A percentile compares a stretch with the other conserved stretches of the same genome.
These are phyloP conservation scores for Sialia sialis DNA, from an alignment of 2,113 vertebrate species.

Conservation along the genomic window DNA sequence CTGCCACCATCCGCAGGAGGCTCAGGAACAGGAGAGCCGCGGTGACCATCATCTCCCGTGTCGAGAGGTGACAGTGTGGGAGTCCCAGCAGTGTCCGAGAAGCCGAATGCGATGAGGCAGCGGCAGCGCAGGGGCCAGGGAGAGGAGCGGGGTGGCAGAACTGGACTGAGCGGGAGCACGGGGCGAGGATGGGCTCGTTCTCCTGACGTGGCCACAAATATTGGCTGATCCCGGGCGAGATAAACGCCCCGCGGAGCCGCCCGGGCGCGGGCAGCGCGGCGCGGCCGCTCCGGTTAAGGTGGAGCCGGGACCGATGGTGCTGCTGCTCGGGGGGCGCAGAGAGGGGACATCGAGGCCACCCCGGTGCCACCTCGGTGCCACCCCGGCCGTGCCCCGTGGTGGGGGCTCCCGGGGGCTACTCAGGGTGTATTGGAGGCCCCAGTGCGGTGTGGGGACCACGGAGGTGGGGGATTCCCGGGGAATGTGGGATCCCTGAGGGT, in stretches of 20 bases:
- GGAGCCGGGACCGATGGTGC: not conserved
- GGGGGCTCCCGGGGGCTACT: not conserved
- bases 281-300: not conserved
- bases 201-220: conserved; percentile 22
- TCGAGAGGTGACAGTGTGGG: not conserved
- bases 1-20: not conserved
- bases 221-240: conserved; percentile 25
- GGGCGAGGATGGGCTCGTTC: not conserved
- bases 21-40: not conserved
- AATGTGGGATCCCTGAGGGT: not conserved
- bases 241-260: not conserved
- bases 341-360: not conserved
- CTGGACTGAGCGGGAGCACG: not conserved
- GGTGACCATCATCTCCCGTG: not conserved
- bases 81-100: not conserved
- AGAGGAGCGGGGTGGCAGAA: fast-evolving
- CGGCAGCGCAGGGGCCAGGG: too few species aligned
- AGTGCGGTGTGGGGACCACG: not conserved
- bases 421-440: fast-evolving
- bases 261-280: not conserved
- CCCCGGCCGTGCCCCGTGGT: fast-evolving
- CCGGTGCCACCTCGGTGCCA: too few species aligned
- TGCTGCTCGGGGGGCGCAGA: not conserved
- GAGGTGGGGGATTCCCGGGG: not conserved
- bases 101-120: not conserved